Percentiles rank a stretch among this genome's conserved stretches.
phyloP scores from a whole-genome alignment of 2,888 invertebrate species.

The Liopterus haemorrhoidalis region DNA sequence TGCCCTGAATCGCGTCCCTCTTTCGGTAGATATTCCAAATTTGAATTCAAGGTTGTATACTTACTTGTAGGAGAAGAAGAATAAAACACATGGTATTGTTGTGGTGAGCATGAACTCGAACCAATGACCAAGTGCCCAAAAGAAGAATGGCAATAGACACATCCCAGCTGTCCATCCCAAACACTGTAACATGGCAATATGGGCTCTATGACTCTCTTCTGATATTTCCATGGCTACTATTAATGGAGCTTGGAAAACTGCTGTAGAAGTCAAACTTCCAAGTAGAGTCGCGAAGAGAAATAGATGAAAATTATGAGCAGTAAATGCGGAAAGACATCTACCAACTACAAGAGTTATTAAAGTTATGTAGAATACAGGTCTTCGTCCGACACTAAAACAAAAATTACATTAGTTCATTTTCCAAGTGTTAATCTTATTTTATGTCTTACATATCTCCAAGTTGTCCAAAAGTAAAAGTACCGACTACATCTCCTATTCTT shows the following conservation, averaged over 20 bases:
- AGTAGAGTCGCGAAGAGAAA: constrained; percentile 46
- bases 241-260: constrained; percentile 48
- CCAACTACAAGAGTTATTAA: constrained; percentile 45
- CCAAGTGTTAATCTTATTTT: too few relatives aligned
- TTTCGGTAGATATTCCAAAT: too few relatives aligned
- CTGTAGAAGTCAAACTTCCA: constrained; percentile 46
- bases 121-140: constrained; percentile 50
- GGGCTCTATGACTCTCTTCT: constrained; percentile 47
- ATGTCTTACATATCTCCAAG: constrained; percentile 51
- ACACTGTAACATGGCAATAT: constrained; percentile 49
- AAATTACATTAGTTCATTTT: too few relatives aligned
- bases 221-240: constrained; percentile 53
- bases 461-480: constrained; percentile 53
- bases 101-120: constrained; percentile 47
- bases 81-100: constrained; percentile 46
- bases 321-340: constrained; percentile 43
- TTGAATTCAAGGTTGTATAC: too few relatives aligned
- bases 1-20: too few relatives aligned
- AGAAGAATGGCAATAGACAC: constrained; percentile 48
- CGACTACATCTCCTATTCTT: constrained; percentile 51
- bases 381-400: constrained; percentile 47
- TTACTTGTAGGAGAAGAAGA: constrained; percentile 47
- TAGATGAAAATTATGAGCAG: constrained; percentile 43
- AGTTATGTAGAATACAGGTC: constrained; percentile 48
- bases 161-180: constrained; percentile 51